Conservation (phyloP, 2,113 vertebrate species). For the Mormyrus iriodes region DNA sequence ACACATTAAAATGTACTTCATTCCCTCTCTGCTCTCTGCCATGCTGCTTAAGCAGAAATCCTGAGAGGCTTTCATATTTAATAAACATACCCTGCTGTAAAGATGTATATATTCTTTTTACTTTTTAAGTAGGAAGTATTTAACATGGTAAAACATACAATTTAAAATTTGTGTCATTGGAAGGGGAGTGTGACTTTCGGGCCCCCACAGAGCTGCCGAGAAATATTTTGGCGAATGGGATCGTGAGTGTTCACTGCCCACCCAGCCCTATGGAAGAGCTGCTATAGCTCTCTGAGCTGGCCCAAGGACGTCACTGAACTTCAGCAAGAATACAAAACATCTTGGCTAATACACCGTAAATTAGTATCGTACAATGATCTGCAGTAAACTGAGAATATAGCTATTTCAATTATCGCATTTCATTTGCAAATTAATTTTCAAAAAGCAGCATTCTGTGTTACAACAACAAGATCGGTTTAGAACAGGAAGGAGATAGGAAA, state of each 20-base stretch:
- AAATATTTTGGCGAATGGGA: not conserved
- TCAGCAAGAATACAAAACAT: not conserved
- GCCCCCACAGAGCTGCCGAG: not conserved
- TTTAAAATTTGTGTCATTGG: not conserved
- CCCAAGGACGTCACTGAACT: not conserved
- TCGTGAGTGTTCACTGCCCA: conserved; percentile 22
- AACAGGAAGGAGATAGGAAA: no score
- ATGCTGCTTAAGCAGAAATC: not conserved
- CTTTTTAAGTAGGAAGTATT: not conserved
- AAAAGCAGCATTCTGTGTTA: no score
- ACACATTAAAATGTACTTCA: not conserved
- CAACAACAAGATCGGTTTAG: no score
- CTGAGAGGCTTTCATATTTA: not conserved
- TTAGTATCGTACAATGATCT: no score
- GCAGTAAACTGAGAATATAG: no score
- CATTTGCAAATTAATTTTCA: no score
- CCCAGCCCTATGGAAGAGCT: conserved; percentile 5
- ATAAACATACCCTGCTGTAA: not conserved
- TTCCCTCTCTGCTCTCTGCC: not conserved
- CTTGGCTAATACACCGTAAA: not conserved
- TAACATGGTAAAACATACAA: not conserved
- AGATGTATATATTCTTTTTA: not conserved
- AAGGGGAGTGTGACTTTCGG: not conserved
- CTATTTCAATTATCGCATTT: no score
- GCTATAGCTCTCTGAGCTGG: not conserved